A percentile compares a stretch with the other conserved stretches of the same genome.
These are phyloP conservation scores for Sycophila sp. DNA, from an alignment of 1,140 invertebrate species.

Conservation along the genomic window DNA sequence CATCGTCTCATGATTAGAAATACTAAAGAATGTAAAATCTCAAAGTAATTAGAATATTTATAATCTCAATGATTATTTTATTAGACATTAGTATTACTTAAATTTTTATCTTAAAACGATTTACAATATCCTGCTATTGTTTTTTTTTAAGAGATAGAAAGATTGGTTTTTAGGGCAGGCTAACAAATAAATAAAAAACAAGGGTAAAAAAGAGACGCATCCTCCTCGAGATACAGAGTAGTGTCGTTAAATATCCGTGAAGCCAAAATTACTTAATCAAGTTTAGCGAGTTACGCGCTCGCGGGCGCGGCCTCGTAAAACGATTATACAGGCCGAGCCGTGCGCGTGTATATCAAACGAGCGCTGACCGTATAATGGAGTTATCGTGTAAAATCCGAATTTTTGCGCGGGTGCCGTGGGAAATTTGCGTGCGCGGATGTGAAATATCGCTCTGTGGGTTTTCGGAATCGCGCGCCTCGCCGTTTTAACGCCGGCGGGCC, in stretches of 20 bases:
- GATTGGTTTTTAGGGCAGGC: too few relatives aligned
- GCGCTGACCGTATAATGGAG: slow-evolving; percentile 1
- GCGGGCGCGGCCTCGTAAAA: background rate
- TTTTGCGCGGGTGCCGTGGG: background rate
- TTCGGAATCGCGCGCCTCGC: slow-evolving; percentile 5
- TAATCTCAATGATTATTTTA: too few relatives aligned
- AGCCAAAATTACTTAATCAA: slow-evolving; percentile 3
- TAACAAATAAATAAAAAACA: background rate
- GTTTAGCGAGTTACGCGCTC: background rate
- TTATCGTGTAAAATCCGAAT: slow-evolving; percentile 22
- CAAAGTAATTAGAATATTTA: too few relatives aligned
- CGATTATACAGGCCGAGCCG: background rate
- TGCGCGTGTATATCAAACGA: background rate
- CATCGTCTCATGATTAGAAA: too few relatives aligned
- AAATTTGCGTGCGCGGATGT: background rate
- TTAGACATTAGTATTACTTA: too few relatives aligned
- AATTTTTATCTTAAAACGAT: too few relatives aligned
- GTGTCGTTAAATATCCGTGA: too few relatives aligned
- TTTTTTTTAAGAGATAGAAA: too few relatives aligned
- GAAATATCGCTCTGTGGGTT: slow-evolving; percentile 29
- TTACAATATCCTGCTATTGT: too few relatives aligned
- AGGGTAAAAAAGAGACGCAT: background rate
- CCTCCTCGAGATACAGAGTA: too few relatives aligned
- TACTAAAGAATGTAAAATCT: too few relatives aligned
- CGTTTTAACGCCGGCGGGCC: background rate